phyloP scores from a whole-genome alignment of 1,140 invertebrate genomes.

The Rhyzopertha dominica region DNA sequence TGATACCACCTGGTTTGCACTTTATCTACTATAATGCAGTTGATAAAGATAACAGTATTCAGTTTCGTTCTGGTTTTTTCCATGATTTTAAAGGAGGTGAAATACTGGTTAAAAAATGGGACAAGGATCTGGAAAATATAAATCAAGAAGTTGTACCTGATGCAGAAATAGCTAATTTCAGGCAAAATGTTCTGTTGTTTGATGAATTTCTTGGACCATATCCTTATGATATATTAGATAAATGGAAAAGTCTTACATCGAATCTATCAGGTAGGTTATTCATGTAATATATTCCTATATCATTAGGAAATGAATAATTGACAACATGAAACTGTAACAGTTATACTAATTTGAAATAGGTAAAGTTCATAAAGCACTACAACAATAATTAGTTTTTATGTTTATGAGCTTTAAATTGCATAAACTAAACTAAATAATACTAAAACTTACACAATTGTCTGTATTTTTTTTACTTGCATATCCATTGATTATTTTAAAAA shows the following conservation, averaged over 20 bases:
- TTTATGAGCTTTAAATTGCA: too few species aligned
- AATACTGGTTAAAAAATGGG: constrained; percentile 84
- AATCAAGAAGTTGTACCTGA: constrained; percentile 55
- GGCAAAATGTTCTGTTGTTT: constrained; percentile 68
- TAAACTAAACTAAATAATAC: too few species aligned
- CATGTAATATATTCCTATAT: constrained; percentile 10
- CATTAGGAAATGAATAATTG: too few species aligned
- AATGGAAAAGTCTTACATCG: constrained; percentile 80
- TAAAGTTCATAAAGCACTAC: too few species aligned
- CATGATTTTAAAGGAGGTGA: constrained; percentile 79
- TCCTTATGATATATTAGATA: constrained; percentile 82
- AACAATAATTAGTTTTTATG: too few species aligned
- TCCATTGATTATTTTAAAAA: too few species aligned
- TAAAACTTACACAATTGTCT: too few species aligned
- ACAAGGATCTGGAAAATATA: constrained; percentile 64
- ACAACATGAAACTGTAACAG: too few species aligned
- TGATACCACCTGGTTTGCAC: constrained; percentile 97
- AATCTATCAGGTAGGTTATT: constrained; percentile 57
- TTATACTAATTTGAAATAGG: too few species aligned
- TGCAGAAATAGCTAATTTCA: constrained; percentile 57
- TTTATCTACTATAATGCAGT: constrained; percentile 83
- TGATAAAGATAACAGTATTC: constrained; percentile 49
- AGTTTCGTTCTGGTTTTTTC: constrained; percentile 79
- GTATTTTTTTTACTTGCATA: too few species aligned
- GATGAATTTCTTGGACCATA: constrained; percentile 85